A percentile compares a stretch with the other conserved stretches of the same genome.
Conservation (phyloP, 2,888 invertebrate genomes). For the Petrophora chlorosata region DNA sequence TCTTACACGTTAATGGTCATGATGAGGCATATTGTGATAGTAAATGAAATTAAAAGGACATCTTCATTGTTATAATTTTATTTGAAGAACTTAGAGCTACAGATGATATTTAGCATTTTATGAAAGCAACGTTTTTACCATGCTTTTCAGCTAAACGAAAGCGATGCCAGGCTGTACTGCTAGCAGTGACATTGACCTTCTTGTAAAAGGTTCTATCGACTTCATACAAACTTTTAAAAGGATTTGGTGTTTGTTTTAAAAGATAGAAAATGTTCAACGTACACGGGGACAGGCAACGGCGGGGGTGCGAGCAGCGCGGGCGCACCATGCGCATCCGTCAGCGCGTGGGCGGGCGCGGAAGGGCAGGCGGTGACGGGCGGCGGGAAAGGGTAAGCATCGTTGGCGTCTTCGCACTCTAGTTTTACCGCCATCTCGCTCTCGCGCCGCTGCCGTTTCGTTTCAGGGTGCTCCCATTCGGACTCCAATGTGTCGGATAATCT, state of each 20-base stretch:
- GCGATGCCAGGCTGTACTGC: too few species aligned
- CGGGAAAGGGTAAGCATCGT: constrained; percentile 87
- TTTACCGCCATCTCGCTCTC: constrained; percentile 87
- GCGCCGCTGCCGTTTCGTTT: constrained; percentile 80
- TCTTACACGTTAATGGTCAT: constrained; percentile 38
- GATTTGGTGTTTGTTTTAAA: background rate
- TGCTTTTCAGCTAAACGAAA: background rate
- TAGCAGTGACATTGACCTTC: too few species aligned
- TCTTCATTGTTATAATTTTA: background rate
- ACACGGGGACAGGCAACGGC: constrained; percentile 48
- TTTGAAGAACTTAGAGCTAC: background rate
- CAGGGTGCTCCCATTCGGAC: constrained; percentile 75
- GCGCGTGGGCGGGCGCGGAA: constrained; percentile 57
- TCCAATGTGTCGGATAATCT: constrained; percentile 77
- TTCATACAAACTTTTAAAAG: background rate
- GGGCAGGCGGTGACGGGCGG: constrained; percentile 56
- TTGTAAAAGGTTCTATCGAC: too few species aligned
- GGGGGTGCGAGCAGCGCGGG: constrained; percentile 38
- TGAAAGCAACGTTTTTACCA: background rate
- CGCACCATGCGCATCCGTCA: constrained; percentile 43
- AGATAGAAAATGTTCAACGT: constrained; percentile 40
- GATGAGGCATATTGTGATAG: constrained; percentile 34
- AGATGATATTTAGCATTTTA: background rate
- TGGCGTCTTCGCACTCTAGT: constrained; percentile 88
- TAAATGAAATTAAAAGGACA: constrained; percentile 3